These are phyloP conservation scores for Clarias magur DNA, from an alignment of 2,113 vertebrate genomes.

Conservation along the genomic window DNA sequence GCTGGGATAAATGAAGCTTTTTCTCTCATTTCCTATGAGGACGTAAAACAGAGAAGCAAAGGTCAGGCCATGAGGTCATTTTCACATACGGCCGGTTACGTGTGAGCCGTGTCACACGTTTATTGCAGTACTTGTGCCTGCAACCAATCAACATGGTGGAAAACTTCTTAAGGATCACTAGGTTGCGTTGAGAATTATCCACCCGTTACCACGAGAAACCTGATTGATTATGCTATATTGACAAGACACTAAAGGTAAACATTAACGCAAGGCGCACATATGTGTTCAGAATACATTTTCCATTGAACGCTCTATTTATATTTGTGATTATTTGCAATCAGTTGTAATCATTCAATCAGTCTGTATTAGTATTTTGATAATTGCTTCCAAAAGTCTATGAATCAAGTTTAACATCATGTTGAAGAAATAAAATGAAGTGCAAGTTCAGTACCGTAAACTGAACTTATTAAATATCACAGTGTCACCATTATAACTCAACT, in stretches of 20 bases:
- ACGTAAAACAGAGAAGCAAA: constrained; percentile 31
- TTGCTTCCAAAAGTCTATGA: not conserved
- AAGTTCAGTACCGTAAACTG: not conserved
- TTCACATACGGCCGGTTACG: constrained; percentile 33
- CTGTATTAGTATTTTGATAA: constrained; percentile 2
- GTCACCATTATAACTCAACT: not conserved
- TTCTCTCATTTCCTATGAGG: constrained; percentile 26
- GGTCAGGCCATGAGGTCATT: constrained; percentile 44
- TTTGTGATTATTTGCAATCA: not conserved
- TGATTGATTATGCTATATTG: constrained; percentile 8
- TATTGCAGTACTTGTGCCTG: constrained; percentile 17
- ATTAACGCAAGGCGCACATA: not conserved
- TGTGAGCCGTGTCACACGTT: not conserved
- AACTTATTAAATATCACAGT: not conserved
- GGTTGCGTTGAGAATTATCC: constrained; percentile 9
- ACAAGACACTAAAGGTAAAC: constrained; percentile 1
- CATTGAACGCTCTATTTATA: not conserved
- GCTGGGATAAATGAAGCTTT: constrained; percentile 47
- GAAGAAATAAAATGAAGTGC: not conserved
- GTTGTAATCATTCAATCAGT: not conserved
- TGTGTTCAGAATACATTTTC: not conserved
- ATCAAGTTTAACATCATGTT: not conserved
- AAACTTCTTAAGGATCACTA: not conserved
- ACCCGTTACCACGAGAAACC: not conserved
- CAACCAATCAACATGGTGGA: constrained; percentile 10